Percentiles rank a stretch among this genome's conserved stretches.
phyloP scores from a whole-genome alignment of 2,888 invertebrate genomes.

The Tenthredo livida region DNA sequence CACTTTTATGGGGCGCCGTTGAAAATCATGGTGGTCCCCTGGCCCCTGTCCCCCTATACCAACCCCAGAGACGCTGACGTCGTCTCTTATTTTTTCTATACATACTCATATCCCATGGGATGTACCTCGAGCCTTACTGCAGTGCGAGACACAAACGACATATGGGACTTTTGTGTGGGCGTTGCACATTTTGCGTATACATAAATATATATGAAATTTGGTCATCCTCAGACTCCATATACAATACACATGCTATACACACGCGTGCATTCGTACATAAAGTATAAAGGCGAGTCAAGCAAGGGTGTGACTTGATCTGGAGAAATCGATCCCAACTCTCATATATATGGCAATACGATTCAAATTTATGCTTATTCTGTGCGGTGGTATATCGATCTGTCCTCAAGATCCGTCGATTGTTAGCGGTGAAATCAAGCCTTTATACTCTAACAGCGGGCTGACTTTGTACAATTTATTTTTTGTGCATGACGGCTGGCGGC shows the following conservation, averaged over 20 bases:
- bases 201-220: conserved; percentile 20
- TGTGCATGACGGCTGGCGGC: conserved; percentile 37
- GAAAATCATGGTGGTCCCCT: conserved; percentile 70
- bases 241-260: background rate
- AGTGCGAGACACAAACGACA: conserved; percentile 66
- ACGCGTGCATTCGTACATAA: background rate
- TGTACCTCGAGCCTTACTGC: background rate
- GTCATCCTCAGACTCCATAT: background rate
- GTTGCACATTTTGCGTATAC: conserved; percentile 72
- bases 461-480: conserved; percentile 45
- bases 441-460: background rate
- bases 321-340: background rate
- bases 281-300: background rate
- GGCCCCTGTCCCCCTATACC: conserved; percentile 56
- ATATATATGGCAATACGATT: conserved; percentile 66
- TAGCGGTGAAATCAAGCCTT: conserved; percentile 35
- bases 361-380: conserved; percentile 69
- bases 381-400: conserved; percentile 31
- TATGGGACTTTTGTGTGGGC: conserved; percentile 71
- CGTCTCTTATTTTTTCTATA: background rate
- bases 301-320: conserved; percentile 11
- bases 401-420: conserved; percentile 38
- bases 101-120: conserved; percentile 26
- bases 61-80: background rate
- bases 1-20: conserved; percentile 60